These are phyloP conservation scores for Vandiemenella viatica DNA, from an alignment of 2,888 invertebrate genomes.

Conservation along the genomic window DNA sequence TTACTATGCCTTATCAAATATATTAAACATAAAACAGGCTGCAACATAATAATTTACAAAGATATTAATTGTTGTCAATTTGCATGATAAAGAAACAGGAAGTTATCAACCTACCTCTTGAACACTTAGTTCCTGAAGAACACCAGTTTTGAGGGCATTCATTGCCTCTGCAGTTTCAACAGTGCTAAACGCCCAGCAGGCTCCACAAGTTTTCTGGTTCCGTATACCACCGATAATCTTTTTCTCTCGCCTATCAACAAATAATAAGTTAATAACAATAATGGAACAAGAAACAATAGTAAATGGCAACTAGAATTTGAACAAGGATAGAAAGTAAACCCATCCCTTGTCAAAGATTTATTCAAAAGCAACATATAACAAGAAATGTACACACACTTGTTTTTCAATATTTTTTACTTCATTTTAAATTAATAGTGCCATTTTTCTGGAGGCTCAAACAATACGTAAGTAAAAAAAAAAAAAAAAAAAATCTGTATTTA, in stretches of 20 bases:
- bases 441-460: too few species aligned
- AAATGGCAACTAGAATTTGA: background rate
- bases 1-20: too few species aligned
- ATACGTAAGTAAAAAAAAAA: too few species aligned
- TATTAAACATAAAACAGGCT: too few species aligned
- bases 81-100: too few species aligned
- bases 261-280: background rate
- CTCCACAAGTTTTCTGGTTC: constrained; percentile 63
- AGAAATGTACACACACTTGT: too few species aligned
- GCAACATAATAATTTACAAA: too few species aligned
- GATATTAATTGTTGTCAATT: too few species aligned
- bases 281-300: background rate
- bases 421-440: too few species aligned
- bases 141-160: constrained; percentile 49
- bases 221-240: constrained; percentile 49
- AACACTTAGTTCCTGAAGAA: constrained; percentile 47
- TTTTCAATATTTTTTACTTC: too few species aligned
- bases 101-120: constrained; percentile 47
- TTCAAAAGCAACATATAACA: too few species aligned
- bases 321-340: background rate
- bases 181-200: constrained; percentile 76
- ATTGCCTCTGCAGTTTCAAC: constrained; percentile 61
- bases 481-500: too few species aligned
- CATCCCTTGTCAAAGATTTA: background rate
- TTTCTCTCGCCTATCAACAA: constrained; percentile 43